phyloP scores from a whole-genome alignment of 1,140 invertebrate species.

The Conopomorpha cramerella region DNA sequence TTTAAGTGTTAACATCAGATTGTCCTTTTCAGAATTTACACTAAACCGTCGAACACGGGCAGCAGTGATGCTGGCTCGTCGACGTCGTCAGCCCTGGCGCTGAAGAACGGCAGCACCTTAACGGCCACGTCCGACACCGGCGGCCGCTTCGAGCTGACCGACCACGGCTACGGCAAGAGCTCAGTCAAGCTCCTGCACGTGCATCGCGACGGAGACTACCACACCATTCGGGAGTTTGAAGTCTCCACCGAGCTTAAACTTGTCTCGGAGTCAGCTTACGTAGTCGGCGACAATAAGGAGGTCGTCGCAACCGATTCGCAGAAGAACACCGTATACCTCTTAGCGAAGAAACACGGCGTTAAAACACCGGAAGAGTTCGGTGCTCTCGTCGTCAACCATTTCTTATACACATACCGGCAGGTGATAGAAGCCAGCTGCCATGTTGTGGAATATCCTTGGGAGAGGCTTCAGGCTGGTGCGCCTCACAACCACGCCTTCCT shows the following conservation, averaged over 20 bases:
- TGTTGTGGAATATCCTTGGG: constrained; percentile 75
- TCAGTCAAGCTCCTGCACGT: constrained; percentile 74
- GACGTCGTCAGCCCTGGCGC: constrained; percentile 1
- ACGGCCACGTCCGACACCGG: constrained; percentile 39
- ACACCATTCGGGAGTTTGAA: constrained; percentile 74
- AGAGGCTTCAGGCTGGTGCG: constrained; percentile 64
- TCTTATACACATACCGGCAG: constrained; percentile 72
- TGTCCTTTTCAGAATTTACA: constrained; percentile 41
- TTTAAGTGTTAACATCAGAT: background rate
- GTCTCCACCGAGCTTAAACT: constrained; percentile 73
- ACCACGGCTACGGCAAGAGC: constrained; percentile 76
- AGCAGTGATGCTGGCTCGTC: constrained; percentile 20
- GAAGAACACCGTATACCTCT: constrained; percentile 80
- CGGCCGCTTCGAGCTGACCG: constrained; percentile 64
- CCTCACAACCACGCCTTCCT: constrained; percentile 78
- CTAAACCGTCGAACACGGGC: constrained; percentile 38
- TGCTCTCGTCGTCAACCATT: constrained; percentile 70
- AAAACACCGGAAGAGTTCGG: constrained; percentile 76
- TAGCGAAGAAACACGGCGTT: constrained; percentile 77
- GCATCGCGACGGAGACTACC: constrained; percentile 64
- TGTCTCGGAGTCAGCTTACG: constrained; percentile 67
- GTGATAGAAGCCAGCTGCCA: constrained; percentile 69
- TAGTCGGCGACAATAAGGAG: constrained; percentile 69
- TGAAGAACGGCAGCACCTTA: constrained; percentile 12
- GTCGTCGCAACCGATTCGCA: constrained; percentile 82